Conservation (phyloP, 2,113 vertebrate species). For the human (Homo sapiens) region DNA sequence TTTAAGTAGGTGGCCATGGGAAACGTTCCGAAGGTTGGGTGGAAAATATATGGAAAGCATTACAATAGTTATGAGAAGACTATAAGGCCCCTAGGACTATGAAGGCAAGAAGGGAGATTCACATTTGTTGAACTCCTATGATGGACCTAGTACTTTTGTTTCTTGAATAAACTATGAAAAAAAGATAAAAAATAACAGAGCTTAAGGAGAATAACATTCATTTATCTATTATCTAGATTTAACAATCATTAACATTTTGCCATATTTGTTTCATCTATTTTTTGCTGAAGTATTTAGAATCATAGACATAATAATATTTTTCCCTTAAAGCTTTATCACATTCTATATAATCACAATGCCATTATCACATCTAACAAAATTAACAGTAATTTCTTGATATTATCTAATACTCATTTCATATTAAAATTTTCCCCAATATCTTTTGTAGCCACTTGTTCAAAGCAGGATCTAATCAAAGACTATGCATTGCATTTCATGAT, state of each 20-base stretch:
- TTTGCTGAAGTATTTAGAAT: slow-evolving; percentile 44
- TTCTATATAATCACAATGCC: background rate
- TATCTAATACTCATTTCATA: slow-evolving; percentile 22
- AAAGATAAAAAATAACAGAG: slow-evolving; percentile 6
- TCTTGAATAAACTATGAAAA: slow-evolving; percentile 36
- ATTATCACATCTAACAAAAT: slow-evolving; percentile 39
- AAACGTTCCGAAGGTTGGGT: background rate
- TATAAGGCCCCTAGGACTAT: background rate
- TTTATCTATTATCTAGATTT: slow-evolving; percentile 42
- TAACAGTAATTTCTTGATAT: slow-evolving; percentile 40
- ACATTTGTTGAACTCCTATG: slow-evolving; percentile 1
- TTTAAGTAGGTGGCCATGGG: background rate
- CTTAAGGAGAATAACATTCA: background rate
- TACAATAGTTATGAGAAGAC: background rate
- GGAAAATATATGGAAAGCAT: background rate
- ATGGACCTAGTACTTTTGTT: background rate
- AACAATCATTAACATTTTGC: background rate
- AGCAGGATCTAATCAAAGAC: slow-evolving; percentile 14
- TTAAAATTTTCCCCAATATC: slow-evolving; percentile 22
- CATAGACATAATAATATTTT: slow-evolving; percentile 25
- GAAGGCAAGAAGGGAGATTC: slow-evolving; percentile 13
- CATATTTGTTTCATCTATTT: background rate
- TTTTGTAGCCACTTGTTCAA: slow-evolving; percentile 48
- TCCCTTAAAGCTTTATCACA: slow-evolving; percentile 15
- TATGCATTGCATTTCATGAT: slow-evolving; percentile 31